Base-by-base conservation (phyloP, 2,888 invertebrate species). In the Torymus tubicola region DNA sequence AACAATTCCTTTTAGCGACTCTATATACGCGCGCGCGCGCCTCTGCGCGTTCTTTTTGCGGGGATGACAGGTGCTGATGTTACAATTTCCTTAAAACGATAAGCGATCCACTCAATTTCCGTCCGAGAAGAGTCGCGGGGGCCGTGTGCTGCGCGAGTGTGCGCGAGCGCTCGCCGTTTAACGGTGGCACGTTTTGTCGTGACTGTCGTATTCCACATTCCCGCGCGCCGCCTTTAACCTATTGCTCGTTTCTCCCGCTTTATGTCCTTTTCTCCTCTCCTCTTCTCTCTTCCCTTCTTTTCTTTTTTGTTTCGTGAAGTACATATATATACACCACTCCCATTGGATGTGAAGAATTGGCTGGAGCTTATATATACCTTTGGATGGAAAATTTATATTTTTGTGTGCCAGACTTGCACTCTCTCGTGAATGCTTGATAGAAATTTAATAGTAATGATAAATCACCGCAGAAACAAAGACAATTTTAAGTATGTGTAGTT, bases 181-280 rank as follows among this genome's bases (percentile, higher is more conserved):
- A 65, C 77, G 70, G 60, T 67, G 71, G 67, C 72, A 78, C 78
- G 71, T 71, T 78, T 78, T 71, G 71, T 63, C 64, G 70, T 64
- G 70, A 63, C 53, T 52, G 68, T 61, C 75, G 50, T 64, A 69
- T 69, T 70, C 70, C 64, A 57, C 69, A 70, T 69, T 77, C 70
- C 64, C 64, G 14, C 24, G 31, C 24, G 18, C 11, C 53, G 53
- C 55, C 53, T 31, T 55, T 18, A 55, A 58, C 21, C 21, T 63
- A 63, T 72, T 72, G 42, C 58, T n/a, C 63, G 57, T 63, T 31
- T 61, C 61, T 53, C 60, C 18, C 13, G 42, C 42, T 42, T 42
- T 42, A 42, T 42, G 42, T 58, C 57, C 21, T 24, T 55, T 16
- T 68, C 55, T 55, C 69, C 31, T 42, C 16, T n/a, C 58, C n/a